Evolutionary conservation across 2,113 vertebrate species (phyloP).

Genomic region (Mastomys coucha): DNA sequence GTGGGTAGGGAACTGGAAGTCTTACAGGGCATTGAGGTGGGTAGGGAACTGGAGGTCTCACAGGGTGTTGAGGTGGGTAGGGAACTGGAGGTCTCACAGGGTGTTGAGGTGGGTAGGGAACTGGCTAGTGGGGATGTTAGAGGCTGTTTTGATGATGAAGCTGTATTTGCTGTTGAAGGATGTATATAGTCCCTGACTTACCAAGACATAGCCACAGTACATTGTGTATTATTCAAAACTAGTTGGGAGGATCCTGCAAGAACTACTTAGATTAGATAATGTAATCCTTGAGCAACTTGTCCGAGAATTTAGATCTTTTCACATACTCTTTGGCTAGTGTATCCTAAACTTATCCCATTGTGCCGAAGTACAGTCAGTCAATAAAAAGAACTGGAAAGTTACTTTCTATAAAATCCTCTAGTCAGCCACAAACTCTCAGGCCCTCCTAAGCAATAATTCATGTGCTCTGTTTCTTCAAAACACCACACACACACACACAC

Average conservation of each 20-base stretch:
- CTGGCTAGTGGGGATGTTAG: neutral
- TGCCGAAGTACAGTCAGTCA: neutral
- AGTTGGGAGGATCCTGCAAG: neutral
- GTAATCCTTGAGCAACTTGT: slow-evolving; percentile 25
- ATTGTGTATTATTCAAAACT: slow-evolving; percentile 19
- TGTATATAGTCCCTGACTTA: neutral
- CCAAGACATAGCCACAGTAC: slow-evolving; percentile 3
- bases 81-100: no score
- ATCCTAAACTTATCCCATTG: neutral
- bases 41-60: no score
- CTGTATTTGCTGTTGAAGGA: neutral
- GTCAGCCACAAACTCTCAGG: neutral
- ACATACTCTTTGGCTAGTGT: neutral
- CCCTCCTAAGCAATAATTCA: neutral
- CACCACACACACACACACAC: no score
- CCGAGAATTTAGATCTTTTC: neutral
- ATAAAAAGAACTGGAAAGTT: neutral
- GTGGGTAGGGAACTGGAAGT: no score
- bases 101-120: no score
- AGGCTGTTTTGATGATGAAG: neutral
- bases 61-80: no score
- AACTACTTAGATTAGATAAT: neutral
- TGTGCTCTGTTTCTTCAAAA: neutral
- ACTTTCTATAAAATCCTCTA: neutral
- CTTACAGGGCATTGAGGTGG: no score